Evolutionary conservation across 2,113 vertebrate genomes (phyloP).

Genomic region (Alouatta palliata): DNA sequence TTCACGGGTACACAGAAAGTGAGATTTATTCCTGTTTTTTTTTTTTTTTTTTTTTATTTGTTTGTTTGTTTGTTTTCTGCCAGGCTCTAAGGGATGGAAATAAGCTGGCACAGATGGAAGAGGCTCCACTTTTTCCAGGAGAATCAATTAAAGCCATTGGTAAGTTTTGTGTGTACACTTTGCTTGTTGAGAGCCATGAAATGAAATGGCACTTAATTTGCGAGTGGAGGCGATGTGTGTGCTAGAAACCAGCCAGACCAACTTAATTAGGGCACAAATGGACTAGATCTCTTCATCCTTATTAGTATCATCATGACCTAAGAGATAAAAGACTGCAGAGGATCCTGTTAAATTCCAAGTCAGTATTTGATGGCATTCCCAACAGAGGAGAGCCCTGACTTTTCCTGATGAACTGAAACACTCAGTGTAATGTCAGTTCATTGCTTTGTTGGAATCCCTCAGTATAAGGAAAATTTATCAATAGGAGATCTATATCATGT

Average conservation of each 20-base stretch:
- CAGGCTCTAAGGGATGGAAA: conserved; percentile 91
- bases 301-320: neutral
- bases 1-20: conserved; percentile 57
- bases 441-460: conserved; percentile 5
- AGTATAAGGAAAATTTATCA: neutral
- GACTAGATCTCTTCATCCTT: neutral
- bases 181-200: conserved; percentile 31
- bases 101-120: conserved; percentile 90
- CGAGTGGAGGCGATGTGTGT: neutral
- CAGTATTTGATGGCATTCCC: neutral
- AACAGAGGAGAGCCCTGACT: neutral
- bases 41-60: no score
- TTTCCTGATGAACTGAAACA: neutral
- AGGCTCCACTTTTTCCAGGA: conserved; percentile 94
- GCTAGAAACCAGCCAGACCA: neutral
- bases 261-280: neutral
- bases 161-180: conserved; percentile 75
- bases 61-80: conserved; percentile 74
- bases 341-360: neutral
- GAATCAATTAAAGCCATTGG: conserved; percentile 94
- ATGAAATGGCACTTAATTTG: neutral
- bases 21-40: conserved; percentile 76
- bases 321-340: neutral
- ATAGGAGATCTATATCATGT: neutral
- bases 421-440: neutral